A percentile compares a stretch with the other conserved stretches of the same genome.
These are phyloP conservation scores for Copsychus sechellarum DNA, from an alignment of 2,113 vertebrate species.

Conservation along the genomic window DNA sequence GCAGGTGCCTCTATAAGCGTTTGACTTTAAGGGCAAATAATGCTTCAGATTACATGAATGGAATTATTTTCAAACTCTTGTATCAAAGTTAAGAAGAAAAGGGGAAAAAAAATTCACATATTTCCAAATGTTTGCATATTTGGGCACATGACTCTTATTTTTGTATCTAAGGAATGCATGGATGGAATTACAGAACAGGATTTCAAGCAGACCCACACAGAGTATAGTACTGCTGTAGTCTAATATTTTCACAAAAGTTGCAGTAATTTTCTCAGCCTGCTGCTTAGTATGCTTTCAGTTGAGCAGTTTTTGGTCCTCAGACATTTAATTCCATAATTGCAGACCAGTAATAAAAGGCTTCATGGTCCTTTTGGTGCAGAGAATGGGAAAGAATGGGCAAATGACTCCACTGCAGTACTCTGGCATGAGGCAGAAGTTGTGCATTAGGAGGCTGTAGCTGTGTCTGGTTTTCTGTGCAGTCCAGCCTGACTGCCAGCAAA, in stretches of 20 bases:
- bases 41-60: background rate
- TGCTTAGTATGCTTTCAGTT: background rate
- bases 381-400: background rate
- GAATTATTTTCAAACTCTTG: background rate
- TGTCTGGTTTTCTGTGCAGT: background rate
- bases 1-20: background rate
- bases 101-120: too few relatives aligned
- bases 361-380: background rate
- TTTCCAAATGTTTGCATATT: background rate
- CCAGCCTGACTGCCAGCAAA: background rate
- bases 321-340: background rate
- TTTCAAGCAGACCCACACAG: background rate
- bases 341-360: background rate
- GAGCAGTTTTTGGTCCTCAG: background rate
- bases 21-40: background rate
- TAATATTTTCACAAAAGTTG: background rate
- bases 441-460: background rate
- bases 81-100: background rate
- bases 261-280: background rate
- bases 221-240: background rate
- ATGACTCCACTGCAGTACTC: background rate
- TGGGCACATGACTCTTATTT: background rate
- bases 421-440: background rate
- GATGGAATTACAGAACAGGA: background rate
- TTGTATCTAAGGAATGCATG: background rate